Base-by-base conservation (phyloP, 2,888 invertebrate species). In the Merodon equestris region DNA sequence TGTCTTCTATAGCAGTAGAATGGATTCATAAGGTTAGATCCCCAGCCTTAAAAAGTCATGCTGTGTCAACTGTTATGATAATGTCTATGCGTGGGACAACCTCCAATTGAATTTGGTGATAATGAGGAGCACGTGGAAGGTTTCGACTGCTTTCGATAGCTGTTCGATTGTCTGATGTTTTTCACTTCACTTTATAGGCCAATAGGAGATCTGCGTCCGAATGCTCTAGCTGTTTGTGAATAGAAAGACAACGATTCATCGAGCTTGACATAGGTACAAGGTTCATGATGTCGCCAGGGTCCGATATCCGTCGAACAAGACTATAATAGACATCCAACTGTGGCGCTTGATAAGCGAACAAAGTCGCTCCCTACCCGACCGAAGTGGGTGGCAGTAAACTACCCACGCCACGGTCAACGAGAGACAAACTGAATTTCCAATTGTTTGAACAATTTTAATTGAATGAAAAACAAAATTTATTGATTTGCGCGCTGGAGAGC, bases 381-480 rank as follows among this genome's bases (percentile, higher is more conserved):
- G 45, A 44, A 36, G 51, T n/a, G 9, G 45, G 1, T 14, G 3
- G n/a, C n/a, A n/a, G n/a, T n/a, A n/a, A n/a, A 17, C 9, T 14
- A 5, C 34, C 5, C 5, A 2, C 14, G 9, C 12, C 27, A 15
- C 38, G n/a, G 9, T 12, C 12, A 19, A 14, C 15, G 17, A 42
- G 57, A 27, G n/a, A 34, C 51, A 34, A 71, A 72, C 51, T 63
- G 67, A 63, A 73, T 72, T 67, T 68, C 73, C 73, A 73, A 72
- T 64, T 77, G 77, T 77, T 77, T 73, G 73, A 77, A 73, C 77
- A 77, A 73, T 73, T 73, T 77, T 77, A 77, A 77, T 77, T 73
- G 77, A 77, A 77, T 73, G 77, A 73, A 67, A 77, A 73, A n/a
- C n/a, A n/a, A 68, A 54, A 61, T 53, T 53, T 73, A 77, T 77